Base-by-base conservation (phyloP, 2,797 vertebrate species). In the Oryzias dopingdopingensis region DNA sequence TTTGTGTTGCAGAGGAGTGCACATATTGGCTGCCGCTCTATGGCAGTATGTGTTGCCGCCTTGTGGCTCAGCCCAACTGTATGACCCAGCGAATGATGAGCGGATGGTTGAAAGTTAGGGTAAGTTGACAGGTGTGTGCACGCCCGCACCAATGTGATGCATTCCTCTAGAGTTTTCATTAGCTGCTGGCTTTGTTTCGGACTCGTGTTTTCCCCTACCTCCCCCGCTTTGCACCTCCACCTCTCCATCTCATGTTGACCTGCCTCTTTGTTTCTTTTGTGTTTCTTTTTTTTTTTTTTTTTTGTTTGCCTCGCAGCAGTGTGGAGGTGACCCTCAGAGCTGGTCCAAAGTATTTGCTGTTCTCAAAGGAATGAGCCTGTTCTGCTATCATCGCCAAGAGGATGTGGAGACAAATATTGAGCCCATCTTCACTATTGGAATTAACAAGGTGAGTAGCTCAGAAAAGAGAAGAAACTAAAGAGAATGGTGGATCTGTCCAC, bases 1-100 rank as follows among this genome's bases (percentile, higher is more conserved):
- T 58, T 54, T 73, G 13, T 67, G 47, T 54, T 76, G 22, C 47
- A 97, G 96, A 98, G 72, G 95, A 96, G 81, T 95, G 92, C 70
- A 93, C 96, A 0, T 95, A 92, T 72, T 97, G 95, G 95, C 89
- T 97, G 77, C 96, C 96, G 4, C 94, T 98, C 13, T 98, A 98
- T 0, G 96, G 96, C 29, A 96, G 93, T 7, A 79, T 94, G 76
- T 98, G 96, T 50, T 97, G 95, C 80, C 96, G 95, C 55, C 91
- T 98, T 46, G 94, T 91, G 0, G 95, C 95, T 43, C 95, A 97
- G 87, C 96, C 96, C 47, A 77, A 85, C 76, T 98, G 96, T 79
- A 94, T 97, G 95, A 95, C 91, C 67, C 89, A 93, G 44, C 90
- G 93, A 67, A 89, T 93, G 88, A 94, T 93, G 72, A 91, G 89